phyloP scores from a whole-genome alignment of 2,888 invertebrate species.

The Hymenopus coronatus region DNA sequence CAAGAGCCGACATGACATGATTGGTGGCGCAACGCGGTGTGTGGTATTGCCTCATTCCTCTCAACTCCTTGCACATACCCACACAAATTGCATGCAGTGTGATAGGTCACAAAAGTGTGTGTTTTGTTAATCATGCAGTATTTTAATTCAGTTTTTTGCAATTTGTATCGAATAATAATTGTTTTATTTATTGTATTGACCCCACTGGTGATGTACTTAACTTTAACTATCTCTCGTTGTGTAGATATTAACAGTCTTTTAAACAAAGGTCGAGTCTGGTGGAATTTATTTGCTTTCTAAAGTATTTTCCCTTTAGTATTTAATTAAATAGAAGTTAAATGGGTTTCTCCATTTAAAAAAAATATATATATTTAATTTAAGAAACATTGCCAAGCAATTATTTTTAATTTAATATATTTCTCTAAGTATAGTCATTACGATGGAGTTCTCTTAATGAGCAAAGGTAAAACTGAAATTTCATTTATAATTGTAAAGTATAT shows the following conservation, averaged over 20 bases:
- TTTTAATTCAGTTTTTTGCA: conserved; percentile 13
- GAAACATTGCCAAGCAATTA: conserved; percentile 21
- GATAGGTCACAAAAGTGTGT: conserved; percentile 16
- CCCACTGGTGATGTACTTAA: conserved; percentile 25
- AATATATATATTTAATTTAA: not conserved
- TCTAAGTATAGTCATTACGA: conserved; percentile 1
- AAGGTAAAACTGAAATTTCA: not conserved
- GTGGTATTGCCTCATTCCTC: not conserved
- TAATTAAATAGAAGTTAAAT: conserved; percentile 17
- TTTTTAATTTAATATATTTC: conserved; percentile 16
- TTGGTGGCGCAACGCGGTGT: not conserved
- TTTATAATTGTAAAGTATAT: not conserved
- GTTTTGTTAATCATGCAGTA: conserved; percentile 9
- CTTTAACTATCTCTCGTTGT: conserved; percentile 8
- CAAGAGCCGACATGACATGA: not conserved
- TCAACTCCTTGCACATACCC: not conserved
- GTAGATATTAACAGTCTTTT: conserved; percentile 11
- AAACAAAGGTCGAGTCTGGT: conserved; percentile 21
- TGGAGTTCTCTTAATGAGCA: not conserved
- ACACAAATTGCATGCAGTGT: not conserved
- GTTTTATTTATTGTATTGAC: conserved; percentile 20
- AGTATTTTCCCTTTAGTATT: conserved; percentile 12
- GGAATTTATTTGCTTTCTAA: conserved; percentile 16
- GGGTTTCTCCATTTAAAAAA: conserved; percentile 6
- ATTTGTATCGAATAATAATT: not conserved